phyloP scores from a whole-genome alignment of 2,113 vertebrate genomes.

The Myiopsitta monachus region DNA sequence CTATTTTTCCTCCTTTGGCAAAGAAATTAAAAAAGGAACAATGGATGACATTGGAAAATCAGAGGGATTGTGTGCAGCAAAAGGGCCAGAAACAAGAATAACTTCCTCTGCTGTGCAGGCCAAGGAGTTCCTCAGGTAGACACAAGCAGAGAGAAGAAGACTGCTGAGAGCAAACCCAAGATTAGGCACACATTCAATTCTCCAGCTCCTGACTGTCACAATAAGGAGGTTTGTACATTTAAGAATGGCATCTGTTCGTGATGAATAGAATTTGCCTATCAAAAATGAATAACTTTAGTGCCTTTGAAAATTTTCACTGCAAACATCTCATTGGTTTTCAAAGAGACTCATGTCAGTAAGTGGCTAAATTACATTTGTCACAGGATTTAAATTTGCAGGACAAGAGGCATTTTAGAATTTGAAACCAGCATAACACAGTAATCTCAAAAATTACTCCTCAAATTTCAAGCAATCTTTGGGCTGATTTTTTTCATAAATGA shows the following conservation, averaged over 20 bases:
- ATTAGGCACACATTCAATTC: background rate
- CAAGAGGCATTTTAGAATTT: background rate
- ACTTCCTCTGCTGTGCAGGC: background rate
- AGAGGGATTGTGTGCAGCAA: background rate
- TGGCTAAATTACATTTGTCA: background rate
- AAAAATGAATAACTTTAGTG: background rate
- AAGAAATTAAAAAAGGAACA: background rate
- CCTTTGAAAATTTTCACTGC: slow-evolving; percentile 3
- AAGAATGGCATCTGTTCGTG: background rate
- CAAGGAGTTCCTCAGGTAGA: background rate
- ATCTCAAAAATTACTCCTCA: background rate
- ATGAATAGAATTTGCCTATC: background rate
- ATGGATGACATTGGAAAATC: background rate
- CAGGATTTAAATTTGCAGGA: background rate
- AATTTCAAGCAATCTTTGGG: background rate
- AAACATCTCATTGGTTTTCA: background rate
- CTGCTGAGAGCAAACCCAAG: background rate
- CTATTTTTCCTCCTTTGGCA: background rate
- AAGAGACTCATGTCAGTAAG: background rate
- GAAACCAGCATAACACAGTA: background rate
- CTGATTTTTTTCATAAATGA: background rate
- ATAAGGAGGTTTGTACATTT: background rate
- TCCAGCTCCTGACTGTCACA: background rate
- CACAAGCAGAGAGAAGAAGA: background rate
- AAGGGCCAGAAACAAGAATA: background rate